Evolutionary conservation across 2,113 vertebrate genomes (phyloP).

Genomic region (Phoxinus phoxinus): DNA sequence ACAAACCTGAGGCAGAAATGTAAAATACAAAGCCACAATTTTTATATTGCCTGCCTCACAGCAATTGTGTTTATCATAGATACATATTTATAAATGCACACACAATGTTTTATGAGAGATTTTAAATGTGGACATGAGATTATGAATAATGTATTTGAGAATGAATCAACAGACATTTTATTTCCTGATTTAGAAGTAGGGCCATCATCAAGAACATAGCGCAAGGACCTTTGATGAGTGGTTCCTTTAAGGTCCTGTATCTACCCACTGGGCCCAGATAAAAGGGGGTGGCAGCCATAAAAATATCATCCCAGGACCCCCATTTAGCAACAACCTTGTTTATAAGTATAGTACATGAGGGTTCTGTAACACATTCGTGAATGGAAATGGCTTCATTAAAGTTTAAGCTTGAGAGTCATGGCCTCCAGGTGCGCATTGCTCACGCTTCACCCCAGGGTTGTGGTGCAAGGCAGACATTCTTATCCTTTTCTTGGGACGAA

Average conservation of each 20-base stretch:
- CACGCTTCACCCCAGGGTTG: constrained; percentile 12
- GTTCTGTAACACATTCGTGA: neutral
- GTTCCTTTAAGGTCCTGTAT: neutral
- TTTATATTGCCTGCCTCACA: constrained; percentile 39
- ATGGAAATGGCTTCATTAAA: constrained; percentile 36
- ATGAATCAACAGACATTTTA: neutral
- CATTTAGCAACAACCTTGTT: neutral
- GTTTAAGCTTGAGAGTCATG: constrained; percentile 10
- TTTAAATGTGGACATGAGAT: constrained; percentile 30
- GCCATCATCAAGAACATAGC: neutral
- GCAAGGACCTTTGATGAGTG: neutral
- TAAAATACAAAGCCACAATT: constrained; percentile 30
- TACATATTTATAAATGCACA: constrained; percentile 59
- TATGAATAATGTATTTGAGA: constrained; percentile 27
- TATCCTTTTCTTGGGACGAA: constrained; percentile 4
- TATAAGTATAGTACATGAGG: neutral
- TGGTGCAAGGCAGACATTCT: neutral
- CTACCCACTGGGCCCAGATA: neutral
- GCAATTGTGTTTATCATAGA: constrained; percentile 53
- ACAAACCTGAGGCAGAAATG: constrained; percentile 40
- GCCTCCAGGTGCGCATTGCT: neutral
- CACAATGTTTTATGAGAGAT: constrained; percentile 35
- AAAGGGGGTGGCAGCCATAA: neutral
- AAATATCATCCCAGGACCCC: neutral
- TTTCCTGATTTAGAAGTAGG: neutral